These are phyloP conservation scores for Syrrhaptes paradoxus DNA, from an alignment of 2,113 vertebrate genomes.

Conservation along the genomic window DNA sequence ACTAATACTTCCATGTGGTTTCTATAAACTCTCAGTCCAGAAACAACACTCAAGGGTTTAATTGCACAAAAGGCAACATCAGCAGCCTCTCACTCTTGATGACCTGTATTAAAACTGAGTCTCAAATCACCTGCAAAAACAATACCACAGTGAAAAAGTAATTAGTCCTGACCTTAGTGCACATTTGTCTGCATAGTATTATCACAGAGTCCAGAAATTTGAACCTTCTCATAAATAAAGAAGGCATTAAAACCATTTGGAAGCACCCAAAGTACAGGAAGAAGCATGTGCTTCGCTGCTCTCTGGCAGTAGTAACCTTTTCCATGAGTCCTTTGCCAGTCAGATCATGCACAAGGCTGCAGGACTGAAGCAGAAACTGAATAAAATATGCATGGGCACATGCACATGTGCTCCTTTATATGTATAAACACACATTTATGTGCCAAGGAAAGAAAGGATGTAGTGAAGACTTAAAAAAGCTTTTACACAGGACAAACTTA, in stretches of 20 bases:
- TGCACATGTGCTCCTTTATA: rapidly evolving
- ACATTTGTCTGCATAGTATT: neutral
- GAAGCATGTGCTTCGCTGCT: rapidly evolving
- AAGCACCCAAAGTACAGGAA: neutral
- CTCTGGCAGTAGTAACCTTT: neutral
- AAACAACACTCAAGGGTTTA: slow-evolving; percentile 4
- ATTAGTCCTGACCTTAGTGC: neutral
- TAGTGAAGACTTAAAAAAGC: neutral
- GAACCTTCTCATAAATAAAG: slow-evolving; percentile 17
- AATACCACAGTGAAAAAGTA: neutral
- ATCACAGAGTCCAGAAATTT: neutral
- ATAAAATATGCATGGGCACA: neutral
- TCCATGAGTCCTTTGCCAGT: neutral
- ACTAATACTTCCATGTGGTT: neutral
- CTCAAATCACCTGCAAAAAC: slow-evolving; percentile 18
- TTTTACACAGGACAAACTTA: slow-evolving; percentile 5
- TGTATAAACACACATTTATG: neutral
- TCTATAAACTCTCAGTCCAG: neutral
- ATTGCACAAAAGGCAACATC: neutral
- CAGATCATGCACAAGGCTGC: neutral
- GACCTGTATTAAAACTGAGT: neutral
- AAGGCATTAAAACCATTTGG: neutral
- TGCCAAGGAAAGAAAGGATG: neutral
- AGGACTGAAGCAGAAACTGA: neutral
- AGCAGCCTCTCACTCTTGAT: neutral